Conservation (phyloP, 2,797 vertebrate genomes). For the Thamnophis elegans region DNA sequence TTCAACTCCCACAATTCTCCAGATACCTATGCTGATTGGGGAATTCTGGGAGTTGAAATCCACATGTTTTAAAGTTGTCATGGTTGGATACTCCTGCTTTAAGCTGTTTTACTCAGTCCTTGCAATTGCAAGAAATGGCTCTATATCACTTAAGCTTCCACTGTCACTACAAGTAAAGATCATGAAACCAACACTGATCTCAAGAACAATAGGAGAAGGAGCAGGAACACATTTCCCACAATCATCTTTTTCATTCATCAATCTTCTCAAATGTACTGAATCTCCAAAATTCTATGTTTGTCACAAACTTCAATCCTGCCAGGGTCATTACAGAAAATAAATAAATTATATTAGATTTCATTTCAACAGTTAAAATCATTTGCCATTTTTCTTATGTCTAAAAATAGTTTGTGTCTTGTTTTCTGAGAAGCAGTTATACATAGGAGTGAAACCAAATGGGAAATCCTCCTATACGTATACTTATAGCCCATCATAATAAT, state of each 20-base stretch:
- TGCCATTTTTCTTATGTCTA: slow-evolving; percentile 55
- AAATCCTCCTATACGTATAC: slow-evolving; percentile 38
- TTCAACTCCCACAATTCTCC: not conserved
- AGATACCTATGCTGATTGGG: not conserved
- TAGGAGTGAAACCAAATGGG: slow-evolving; percentile 42
- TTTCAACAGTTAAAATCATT: slow-evolving; percentile 18
- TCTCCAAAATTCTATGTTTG: not conserved
- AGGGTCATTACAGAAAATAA: not conserved
- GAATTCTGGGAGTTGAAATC: not conserved
- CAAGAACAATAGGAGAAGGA: not conserved
- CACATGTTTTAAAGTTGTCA: not conserved
- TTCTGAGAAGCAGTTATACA: slow-evolving; percentile 44
- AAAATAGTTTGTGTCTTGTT: slow-evolving; percentile 44
- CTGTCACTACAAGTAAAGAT: not conserved
- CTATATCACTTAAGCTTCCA: not conserved
- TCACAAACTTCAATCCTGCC: not conserved
- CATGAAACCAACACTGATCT: not conserved
- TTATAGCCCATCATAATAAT: slow-evolving; percentile 18
- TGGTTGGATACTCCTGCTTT: not conserved
- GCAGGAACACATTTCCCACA: not conserved
- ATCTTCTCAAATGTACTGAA: not conserved
- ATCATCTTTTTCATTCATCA: not conserved
- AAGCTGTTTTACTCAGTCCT: not conserved
- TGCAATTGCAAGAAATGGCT: not conserved
- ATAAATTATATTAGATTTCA: not conserved